phyloP scores from a whole-genome alignment of 1,140 invertebrate species.

The Leptopilina boulardi region DNA sequence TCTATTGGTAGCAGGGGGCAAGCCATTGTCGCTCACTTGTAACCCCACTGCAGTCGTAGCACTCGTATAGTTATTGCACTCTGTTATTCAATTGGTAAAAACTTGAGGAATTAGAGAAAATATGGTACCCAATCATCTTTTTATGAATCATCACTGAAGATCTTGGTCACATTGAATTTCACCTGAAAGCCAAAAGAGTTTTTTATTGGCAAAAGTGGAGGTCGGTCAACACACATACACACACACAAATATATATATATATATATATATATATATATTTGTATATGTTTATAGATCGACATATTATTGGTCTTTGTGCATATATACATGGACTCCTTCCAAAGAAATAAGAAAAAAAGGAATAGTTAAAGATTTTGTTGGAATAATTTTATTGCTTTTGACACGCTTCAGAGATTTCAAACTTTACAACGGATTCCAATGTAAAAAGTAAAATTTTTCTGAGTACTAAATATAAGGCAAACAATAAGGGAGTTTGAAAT shows the following conservation, averaged over 20 bases:
- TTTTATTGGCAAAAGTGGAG: no score
- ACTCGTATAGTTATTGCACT: no score
- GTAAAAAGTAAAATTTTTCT: slow-evolving; percentile 1
- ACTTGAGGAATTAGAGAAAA: slow-evolving; percentile 55
- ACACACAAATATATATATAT: no score
- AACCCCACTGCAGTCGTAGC: no score
- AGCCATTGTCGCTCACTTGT: no score
- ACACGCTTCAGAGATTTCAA: background rate
- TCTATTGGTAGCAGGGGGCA: no score
- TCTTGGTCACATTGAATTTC: slow-evolving; percentile 55
- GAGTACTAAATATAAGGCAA: slow-evolving; percentile 10
- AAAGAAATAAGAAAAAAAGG: no score
- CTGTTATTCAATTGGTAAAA: slow-evolving; percentile 62
- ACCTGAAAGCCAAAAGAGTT: slow-evolving; percentile 44
- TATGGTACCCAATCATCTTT: no score
- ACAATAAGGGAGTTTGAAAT: slow-evolving; percentile 5
- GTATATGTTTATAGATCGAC: no score
- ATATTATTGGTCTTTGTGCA: background rate
- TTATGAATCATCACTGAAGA: no score
- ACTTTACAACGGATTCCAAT: background rate
- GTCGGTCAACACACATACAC: no score
- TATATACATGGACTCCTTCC: background rate
- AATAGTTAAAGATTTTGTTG: background rate
- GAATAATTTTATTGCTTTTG: background rate
- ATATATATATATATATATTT: no score